phyloP scores from a whole-genome alignment of 2,797 vertebrate species.

The Sitta carolinensis region DNA sequence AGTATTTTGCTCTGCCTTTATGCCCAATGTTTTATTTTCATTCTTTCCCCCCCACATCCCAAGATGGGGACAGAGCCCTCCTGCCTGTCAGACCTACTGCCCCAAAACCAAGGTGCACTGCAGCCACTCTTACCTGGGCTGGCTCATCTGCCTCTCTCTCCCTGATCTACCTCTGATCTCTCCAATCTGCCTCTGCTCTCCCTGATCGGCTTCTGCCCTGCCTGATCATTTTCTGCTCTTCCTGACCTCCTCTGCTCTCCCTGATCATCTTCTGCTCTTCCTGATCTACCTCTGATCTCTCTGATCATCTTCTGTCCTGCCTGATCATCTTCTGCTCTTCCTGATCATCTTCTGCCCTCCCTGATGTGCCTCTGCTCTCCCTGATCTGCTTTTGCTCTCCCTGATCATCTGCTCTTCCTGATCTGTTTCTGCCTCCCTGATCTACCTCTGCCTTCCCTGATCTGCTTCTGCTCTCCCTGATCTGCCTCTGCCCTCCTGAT shows the following conservation, averaged over 20 bases:
- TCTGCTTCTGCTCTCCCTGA: not conserved
- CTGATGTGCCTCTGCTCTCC: rapidly evolving
- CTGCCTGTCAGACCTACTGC: not conserved
- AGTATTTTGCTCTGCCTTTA: not conserved
- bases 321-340: not conserved
- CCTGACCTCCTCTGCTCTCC: not conserved
- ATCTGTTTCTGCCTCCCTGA: not conserved
- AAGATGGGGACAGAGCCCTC: not conserved
- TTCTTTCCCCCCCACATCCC: no score
- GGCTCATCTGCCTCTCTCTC: not conserved
- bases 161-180: not conserved
- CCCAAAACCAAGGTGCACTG: not conserved
- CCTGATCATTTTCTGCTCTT: not conserved
- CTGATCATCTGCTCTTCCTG: not conserved
- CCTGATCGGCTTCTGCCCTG: no score
- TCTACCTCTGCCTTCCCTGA: rapidly evolving
- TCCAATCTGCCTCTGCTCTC: no score
- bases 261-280: not conserved
- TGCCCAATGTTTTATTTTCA: not conserved
- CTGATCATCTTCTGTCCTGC: not conserved
- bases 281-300: not conserved
- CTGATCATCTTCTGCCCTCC: not conserved
- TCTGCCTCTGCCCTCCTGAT: not conserved
- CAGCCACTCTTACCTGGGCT: not conserved
- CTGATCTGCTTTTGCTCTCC: rapidly evolving